These are phyloP conservation scores for Ochlodes sylvanus DNA, from an alignment of 2,888 invertebrate species.

Conservation along the genomic window DNA sequence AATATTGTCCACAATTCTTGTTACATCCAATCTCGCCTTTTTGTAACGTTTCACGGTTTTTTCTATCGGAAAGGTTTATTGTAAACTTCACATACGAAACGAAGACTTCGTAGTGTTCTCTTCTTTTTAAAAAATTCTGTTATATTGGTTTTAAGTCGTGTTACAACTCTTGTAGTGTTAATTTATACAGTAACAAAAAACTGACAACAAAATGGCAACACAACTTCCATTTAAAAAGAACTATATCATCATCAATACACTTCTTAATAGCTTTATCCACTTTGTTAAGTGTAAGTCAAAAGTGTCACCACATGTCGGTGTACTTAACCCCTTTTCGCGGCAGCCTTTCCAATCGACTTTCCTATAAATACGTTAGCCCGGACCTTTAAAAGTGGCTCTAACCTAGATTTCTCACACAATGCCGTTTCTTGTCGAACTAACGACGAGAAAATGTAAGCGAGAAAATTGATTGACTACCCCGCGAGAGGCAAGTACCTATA, in stretches of 20 bases:
- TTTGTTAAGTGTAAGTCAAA: slow-evolving; percentile 21
- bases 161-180: no score
- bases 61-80: no score
- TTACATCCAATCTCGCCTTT: no score
- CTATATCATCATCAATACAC: slow-evolving; percentile 7
- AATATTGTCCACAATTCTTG: no score
- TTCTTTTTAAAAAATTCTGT: no score
- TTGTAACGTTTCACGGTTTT: no score
- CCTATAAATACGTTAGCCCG: slow-evolving; percentile 36
- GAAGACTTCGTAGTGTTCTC: no score
- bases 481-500: no score
- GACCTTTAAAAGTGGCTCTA: slow-evolving; percentile 36
- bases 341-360: slow-evolving; percentile 34
- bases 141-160: no score
- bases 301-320: slow-evolving; percentile 29
- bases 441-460: slow-evolving; percentile 6
- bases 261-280: slow-evolving; percentile 13
- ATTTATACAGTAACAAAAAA: no score
- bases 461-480: no score
- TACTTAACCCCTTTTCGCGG: slow-evolving; percentile 33
- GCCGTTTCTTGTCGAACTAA: slow-evolving; percentile 15
- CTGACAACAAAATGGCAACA: neutral
- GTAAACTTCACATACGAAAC: no score
- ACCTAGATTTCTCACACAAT: slow-evolving; percentile 35
- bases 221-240: neutral